Conservation (phyloP, 2,888 invertebrate species). For the Pterobdella sp. region DNA sequence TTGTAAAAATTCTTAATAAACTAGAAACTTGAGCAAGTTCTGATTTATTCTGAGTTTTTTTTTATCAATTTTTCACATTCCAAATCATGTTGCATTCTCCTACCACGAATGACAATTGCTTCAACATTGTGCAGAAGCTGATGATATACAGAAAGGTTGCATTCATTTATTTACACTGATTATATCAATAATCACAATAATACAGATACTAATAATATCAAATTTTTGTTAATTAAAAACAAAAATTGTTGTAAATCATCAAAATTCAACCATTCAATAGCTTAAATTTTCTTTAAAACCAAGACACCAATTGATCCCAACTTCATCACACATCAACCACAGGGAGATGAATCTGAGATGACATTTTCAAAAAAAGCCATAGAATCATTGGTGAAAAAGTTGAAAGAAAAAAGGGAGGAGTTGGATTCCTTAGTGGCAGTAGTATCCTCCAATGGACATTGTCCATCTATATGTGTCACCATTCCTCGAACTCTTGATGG, state of each 20-base stretch:
- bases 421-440: constrained; percentile 92
- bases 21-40: too few relatives aligned
- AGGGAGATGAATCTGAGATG: constrained; percentile 90
- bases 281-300: too few relatives aligned
- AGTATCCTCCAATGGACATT: constrained; percentile 97
- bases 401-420: constrained; percentile 97
- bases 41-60: too few relatives aligned
- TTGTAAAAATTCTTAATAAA: too few relatives aligned
- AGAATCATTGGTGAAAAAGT: constrained; percentile 93
- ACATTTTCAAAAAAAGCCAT: constrained; percentile 91
- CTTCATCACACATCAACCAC: constrained; percentile 29
- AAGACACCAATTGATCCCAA: background rate
- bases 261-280: too few relatives aligned
- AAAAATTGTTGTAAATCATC: too few relatives aligned
- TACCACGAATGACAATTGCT: constrained; percentile 93
- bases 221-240: too few relatives aligned
- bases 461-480: constrained; percentile 96
- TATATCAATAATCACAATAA: too few relatives aligned
- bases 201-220: too few relatives aligned
- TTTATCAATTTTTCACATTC: too few relatives aligned
- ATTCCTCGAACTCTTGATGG: constrained; percentile 97
- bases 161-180: too few relatives aligned
- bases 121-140: constrained; percentile 93
- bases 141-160: constrained; percentile 77
- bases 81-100: constrained; percentile 40